Conservation (phyloP, 2,797 vertebrate genomes). For the Sternarchorhynchus goeldii region DNA sequence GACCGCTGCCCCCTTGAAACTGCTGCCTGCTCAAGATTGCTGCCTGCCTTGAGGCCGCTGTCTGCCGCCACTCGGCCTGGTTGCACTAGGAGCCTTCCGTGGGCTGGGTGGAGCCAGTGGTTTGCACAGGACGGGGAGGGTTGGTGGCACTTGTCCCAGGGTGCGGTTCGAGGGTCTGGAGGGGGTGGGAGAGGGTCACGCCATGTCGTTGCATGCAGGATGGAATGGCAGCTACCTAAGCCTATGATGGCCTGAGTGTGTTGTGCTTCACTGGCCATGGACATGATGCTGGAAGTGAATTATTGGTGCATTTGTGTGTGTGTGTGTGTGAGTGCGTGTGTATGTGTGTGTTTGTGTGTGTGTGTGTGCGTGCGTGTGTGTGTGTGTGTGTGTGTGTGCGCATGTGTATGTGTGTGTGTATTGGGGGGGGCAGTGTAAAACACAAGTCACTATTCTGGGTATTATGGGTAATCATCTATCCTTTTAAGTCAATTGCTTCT, state of each 20-base stretch:
- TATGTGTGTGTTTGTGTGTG: slow-evolving; percentile 16
- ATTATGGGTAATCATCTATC: slow-evolving; percentile 65
- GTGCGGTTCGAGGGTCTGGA: slow-evolving; percentile 47
- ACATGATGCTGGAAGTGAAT: slow-evolving; percentile 58
- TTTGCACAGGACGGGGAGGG: slow-evolving; percentile 61
- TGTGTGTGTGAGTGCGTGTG: slow-evolving; percentile 18
- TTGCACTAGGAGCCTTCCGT: slow-evolving; percentile 72
- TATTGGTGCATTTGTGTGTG: slow-evolving; percentile 12
- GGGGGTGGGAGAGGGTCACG: slow-evolving; percentile 59
- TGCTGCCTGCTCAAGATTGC: slow-evolving; percentile 57
- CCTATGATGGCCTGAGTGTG: slow-evolving; percentile 57
- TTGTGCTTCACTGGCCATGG: slow-evolving; percentile 54
- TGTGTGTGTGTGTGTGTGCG: slow-evolving; percentile 2
- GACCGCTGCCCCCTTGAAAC: no score
- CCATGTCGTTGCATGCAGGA: slow-evolving; percentile 61
- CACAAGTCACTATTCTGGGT: slow-evolving; percentile 58
- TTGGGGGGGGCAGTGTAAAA: slow-evolving; percentile 54
- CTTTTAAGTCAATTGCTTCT: slow-evolving; percentile 70
- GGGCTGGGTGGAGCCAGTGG: slow-evolving; percentile 64
- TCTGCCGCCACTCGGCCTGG: slow-evolving; percentile 52
- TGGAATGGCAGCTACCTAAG: slow-evolving; percentile 49
- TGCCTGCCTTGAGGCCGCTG: slow-evolving; percentile 41
- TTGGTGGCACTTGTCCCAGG: slow-evolving; percentile 51
- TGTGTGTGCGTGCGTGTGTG: slow-evolving; percentile 23
- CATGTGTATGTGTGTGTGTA: slow-evolving; percentile 20